Evolutionary conservation across 2,888 invertebrate genomes (phyloP), one percentile per base, ranked within the genome.

Genomic region (Aplocera efformata): DNA sequence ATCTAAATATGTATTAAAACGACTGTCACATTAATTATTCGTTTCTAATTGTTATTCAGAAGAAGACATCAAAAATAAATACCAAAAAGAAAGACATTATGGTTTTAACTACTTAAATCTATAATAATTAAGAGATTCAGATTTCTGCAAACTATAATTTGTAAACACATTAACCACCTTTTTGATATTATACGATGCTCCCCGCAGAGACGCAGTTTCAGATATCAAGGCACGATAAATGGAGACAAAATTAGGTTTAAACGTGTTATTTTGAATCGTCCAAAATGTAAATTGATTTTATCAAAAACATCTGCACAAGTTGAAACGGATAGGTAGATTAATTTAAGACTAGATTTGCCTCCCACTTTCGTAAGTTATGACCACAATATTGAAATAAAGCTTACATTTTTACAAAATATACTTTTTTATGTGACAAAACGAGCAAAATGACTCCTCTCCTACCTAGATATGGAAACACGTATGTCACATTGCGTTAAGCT

Each of bases 261-360:
- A 55, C 46, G 49, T 56, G 55, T 50, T 28, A 28, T 56, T 58
- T 53, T 50, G 41, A 53, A 50, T 41, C 62, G 63, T 62, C 52
- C 13, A 22, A 29, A 10, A 17, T 29, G 30, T 29, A 55, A 63
- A 66, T 67, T 64, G 63, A 68, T 63, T 63, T 33, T 29, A 23
- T 35, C 35, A 42, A 39, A 63, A 58, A 56, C 30, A 36, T 24
- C 29, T 6, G 17, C 23, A 30, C 32, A 22, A 60, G 13, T 60
- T 59, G 60, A 66, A 61, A 65, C 64, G 8, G 9, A 27, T 27
- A 10, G 10, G 7, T 10, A 27, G 6, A 2, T n/a, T n/a, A n/a
- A n/a, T n/a, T n/a, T n/a, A n/a, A 10, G 2, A 27, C 26, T 10
- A 28, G 28, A 1, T 28, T 6, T 28, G 7, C 8, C 26, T n/a